Evolutionary conservation across 2,113 vertebrate genomes (phyloP).

Genomic region (Rhagologus leucostigma): DNA sequence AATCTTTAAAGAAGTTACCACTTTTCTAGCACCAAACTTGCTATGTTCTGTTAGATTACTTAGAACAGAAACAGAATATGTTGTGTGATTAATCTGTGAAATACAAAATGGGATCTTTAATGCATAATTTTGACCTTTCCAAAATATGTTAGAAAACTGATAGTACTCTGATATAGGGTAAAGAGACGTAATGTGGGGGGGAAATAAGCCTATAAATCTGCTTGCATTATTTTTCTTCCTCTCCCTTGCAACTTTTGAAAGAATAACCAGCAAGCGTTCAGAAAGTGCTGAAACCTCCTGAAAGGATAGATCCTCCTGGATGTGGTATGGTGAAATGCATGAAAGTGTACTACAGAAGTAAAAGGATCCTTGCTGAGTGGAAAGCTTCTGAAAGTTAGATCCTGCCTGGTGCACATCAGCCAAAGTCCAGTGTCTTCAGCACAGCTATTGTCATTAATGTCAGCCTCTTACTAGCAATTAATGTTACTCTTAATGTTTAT

Average conservation of each 20-base stretch:
- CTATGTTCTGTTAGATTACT: background rate
- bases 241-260: background rate
- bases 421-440: background rate
- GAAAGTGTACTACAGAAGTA: background rate
- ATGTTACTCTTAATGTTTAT: background rate
- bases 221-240: background rate
- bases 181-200: fast-evolving
- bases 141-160: background rate
- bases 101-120: background rate
- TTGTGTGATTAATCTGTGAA: background rate
- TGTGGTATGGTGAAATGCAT: background rate
- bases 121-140: background rate
- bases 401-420: background rate
- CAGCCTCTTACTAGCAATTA: background rate
- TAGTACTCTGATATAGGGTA: background rate
- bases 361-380: background rate
- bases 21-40: background rate
- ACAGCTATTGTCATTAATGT: background rate
- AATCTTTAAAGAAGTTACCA: background rate
- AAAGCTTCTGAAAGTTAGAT: background rate
- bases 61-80: background rate
- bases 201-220: background rate
- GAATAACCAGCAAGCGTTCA: background rate
- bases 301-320: background rate
- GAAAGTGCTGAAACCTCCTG: background rate